Base-by-base conservation (phyloP, 2,113 vertebrate genomes). In the Phocoena phocoena region DNA sequence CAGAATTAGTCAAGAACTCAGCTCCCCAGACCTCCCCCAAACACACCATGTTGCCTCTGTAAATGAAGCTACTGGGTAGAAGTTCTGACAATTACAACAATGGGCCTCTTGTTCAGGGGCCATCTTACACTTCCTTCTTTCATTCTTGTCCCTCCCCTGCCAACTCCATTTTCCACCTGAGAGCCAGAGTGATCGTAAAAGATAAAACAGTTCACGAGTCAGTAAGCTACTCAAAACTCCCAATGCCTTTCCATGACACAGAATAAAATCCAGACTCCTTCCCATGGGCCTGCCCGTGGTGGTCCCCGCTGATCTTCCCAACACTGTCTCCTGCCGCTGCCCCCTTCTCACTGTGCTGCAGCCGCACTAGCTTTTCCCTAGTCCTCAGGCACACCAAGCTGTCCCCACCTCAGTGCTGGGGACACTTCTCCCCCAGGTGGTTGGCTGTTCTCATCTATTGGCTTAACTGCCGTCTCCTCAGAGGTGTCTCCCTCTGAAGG, bases 201-300 rank as follows among this genome's bases (percentile, higher is more conserved):
- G 71, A 77, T 25, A 60, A 62, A 84, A 41, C 31, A 73, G 55
- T 50, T 71, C 28, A 33, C 4, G 6, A n/a, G 58, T 71, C n/a
- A 70, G 1, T 79, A n/a, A 3, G 4, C 50, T 77, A 28, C 44
- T 92, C 44, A 77, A 31, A 82, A 90, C 18, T 44, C 67, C 79
- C n/a, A 47, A 0, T 4, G 26, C 38, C 7, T 82, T 84, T 63
- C 68, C 38, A 1, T 25, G 28, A 67, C 4, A 65, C 25, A 36
- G 12, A 80, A 65, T 60, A 91, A 93, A 74, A 85, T 26, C 5
- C 28, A 81, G 70, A 47, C 2, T 73, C 25, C 41, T 77, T 31
- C 33, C 23, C 33, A 8, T 1, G 1, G 21, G 9, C n/a, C 38
- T 36, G 13, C 8, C 2, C 4, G 36, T 0, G 14, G n/a, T 41